These are phyloP conservation scores for Lepus townsendii DNA, from an alignment of 2,797 vertebrate species.

Conservation along the genomic window DNA sequence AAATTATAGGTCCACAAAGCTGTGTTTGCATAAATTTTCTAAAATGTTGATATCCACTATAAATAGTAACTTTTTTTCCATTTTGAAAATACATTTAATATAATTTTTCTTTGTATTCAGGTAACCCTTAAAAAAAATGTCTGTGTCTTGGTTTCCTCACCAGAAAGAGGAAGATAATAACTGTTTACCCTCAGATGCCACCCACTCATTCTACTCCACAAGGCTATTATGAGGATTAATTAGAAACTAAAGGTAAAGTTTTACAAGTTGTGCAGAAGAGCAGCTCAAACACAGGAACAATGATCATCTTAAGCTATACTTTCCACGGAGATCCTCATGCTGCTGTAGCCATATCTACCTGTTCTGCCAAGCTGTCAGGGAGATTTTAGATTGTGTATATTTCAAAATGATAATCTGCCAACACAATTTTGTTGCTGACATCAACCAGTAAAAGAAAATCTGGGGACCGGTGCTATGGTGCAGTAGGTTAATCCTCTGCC, in stretches of 20 bases:
- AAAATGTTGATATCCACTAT: constrained; percentile 22
- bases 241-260: constrained; percentile 33
- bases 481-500: too few species aligned
- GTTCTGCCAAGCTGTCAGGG: constrained; percentile 21
- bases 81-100: constrained; percentile 48
- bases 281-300: constrained; percentile 36
- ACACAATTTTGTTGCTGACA: constrained; percentile 48
- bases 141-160: constrained; percentile 57
- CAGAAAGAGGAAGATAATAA: constrained; percentile 45
- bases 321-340: constrained; percentile 21
- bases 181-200: not conserved
- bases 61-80: not conserved
- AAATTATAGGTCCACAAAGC: not conserved
- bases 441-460: constrained; percentile 46
- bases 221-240: constrained; percentile 46
- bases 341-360: not conserved
- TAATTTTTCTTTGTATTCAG: constrained; percentile 15
- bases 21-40: not conserved
- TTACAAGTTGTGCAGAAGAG: constrained; percentile 3
- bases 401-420: constrained; percentile 56
- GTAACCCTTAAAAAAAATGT: constrained; percentile 33
- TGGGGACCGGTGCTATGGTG: too few species aligned
- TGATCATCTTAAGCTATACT: constrained; percentile 12
- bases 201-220: not conserved
- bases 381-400: constrained; percentile 18